Evolutionary conservation across 1,140 invertebrate genomes (phyloP).

Genomic region (Branchinecta lynchi): DNA sequence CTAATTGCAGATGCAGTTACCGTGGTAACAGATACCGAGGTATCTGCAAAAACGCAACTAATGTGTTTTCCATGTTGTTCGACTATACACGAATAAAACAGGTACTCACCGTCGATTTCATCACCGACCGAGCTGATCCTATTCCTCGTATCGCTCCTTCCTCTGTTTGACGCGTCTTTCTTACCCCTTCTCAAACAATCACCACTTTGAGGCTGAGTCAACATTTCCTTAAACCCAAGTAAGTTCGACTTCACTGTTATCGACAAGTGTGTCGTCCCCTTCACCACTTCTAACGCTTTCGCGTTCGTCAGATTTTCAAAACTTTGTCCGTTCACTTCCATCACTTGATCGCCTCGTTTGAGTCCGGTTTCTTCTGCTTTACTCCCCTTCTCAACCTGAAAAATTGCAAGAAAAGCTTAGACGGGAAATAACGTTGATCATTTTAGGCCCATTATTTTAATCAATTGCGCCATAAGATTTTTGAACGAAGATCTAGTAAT

Average conservation of each 20-base stretch:
- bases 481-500: no score
- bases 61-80: no score
- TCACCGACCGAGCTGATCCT: background rate
- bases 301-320: constrained; percentile 81
- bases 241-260: constrained; percentile 96
- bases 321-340: constrained; percentile 93
- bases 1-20: no score
- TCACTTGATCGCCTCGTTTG: constrained; percentile 89
- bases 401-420: constrained; percentile 14
- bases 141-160: background rate
- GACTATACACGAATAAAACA: no score
- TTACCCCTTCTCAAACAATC: constrained; percentile 1
- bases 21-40: no score
- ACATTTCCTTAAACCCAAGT: constrained; percentile 33
- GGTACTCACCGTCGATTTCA: background rate
- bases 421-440: background rate
- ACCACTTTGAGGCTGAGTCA: background rate
- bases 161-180: background rate
- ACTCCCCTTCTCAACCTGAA: constrained; percentile 62
- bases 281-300: constrained; percentile 77
- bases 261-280: constrained; percentile 83
- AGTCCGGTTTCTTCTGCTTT: constrained; percentile 92
- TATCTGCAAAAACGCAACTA: no score
- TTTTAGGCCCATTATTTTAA: no score
- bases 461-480: no score